phyloP scores from a whole-genome alignment of 1,140 invertebrate genomes.

The Lepidurus apus region DNA sequence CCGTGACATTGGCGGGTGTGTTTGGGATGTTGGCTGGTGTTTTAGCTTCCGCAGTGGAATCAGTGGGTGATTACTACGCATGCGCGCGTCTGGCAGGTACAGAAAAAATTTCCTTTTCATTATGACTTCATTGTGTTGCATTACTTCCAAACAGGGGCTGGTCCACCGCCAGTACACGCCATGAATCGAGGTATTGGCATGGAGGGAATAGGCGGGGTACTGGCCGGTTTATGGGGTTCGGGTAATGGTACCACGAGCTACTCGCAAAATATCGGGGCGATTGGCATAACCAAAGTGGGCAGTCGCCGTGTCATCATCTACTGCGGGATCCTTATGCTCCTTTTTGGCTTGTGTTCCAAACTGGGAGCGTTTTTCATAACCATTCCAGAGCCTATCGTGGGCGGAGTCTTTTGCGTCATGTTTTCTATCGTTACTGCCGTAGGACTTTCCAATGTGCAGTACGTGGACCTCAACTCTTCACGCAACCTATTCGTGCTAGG shows the following conservation, averaged over 20 bases:
- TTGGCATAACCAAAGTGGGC: conserved; percentile 66
- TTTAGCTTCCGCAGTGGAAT: conserved; percentile 76
- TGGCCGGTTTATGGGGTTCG: conserved; percentile 73
- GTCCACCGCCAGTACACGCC: conserved; percentile 73
- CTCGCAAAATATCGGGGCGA: conserved; percentile 82
- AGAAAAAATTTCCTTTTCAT: not conserved
- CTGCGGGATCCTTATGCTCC: conserved; percentile 67
- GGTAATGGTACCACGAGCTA: conserved; percentile 84
- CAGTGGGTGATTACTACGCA: conserved; percentile 82
- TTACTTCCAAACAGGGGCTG: conserved; percentile 53
- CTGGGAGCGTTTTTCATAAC: conserved; percentile 80
- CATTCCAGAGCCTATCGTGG: conserved; percentile 82
- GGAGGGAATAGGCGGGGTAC: conserved; percentile 73
- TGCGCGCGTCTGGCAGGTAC: conserved; percentile 65
- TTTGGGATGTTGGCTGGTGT: conserved; percentile 79
- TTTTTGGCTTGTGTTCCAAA: conserved; percentile 73
- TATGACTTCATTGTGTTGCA: not conserved
- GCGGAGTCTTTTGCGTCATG: conserved; percentile 79
- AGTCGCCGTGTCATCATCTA: conserved; percentile 79
- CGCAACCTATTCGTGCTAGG: conserved; percentile 83
- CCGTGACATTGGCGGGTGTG: conserved; percentile 64
- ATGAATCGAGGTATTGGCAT: conserved; percentile 79
- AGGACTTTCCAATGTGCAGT: conserved; percentile 73
- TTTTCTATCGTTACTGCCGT: conserved; percentile 80
- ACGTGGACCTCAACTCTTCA: conserved; percentile 71